These are phyloP conservation scores for Gadopsis bispinosus DNA, from an alignment of 2,797 vertebrate genomes.

Conservation along the genomic window DNA sequence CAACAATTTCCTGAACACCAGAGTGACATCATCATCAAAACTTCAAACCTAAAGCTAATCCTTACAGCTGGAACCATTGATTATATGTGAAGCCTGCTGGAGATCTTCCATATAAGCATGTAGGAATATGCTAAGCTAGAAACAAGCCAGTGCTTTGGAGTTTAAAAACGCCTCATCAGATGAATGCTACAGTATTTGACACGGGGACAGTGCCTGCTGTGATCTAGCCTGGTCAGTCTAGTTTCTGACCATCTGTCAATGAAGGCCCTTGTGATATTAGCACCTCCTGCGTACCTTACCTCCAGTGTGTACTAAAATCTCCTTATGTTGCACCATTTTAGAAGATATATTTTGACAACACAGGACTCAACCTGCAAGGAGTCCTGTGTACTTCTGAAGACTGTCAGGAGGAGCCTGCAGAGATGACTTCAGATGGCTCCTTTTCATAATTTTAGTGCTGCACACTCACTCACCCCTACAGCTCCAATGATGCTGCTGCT, in stretches of 20 bases:
- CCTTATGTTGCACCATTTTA: conserved; percentile 49
- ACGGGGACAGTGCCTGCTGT: conserved; percentile 55
- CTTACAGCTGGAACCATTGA: background rate
- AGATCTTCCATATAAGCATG: conserved; percentile 35
- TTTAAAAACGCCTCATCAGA: conserved; percentile 52
- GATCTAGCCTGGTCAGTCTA: conserved; percentile 53
- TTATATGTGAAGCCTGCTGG: conserved; percentile 12
- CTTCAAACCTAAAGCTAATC: background rate
- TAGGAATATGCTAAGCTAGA: conserved; percentile 47
- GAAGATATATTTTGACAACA: conserved; percentile 63
- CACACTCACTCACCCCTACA: conserved; percentile 30
- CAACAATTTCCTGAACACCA: background rate
- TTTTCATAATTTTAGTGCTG: conserved; percentile 37
- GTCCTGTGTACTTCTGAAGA: conserved; percentile 43
- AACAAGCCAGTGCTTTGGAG: conserved; percentile 47
- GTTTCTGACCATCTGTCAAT: conserved; percentile 61
- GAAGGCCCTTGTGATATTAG: conserved; percentile 40
- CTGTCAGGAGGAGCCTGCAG: conserved; percentile 41
- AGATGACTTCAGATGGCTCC: conserved; percentile 47
- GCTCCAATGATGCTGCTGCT: conserved; percentile 39
- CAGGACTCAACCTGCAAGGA: conserved; percentile 60
- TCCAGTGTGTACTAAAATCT: conserved; percentile 47
- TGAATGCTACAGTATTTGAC: conserved; percentile 58
- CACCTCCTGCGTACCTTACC: conserved; percentile 44
- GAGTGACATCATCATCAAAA: background rate